phyloP scores from a whole-genome alignment of 2,113 vertebrate species.

The Zosterops pallidus region DNA sequence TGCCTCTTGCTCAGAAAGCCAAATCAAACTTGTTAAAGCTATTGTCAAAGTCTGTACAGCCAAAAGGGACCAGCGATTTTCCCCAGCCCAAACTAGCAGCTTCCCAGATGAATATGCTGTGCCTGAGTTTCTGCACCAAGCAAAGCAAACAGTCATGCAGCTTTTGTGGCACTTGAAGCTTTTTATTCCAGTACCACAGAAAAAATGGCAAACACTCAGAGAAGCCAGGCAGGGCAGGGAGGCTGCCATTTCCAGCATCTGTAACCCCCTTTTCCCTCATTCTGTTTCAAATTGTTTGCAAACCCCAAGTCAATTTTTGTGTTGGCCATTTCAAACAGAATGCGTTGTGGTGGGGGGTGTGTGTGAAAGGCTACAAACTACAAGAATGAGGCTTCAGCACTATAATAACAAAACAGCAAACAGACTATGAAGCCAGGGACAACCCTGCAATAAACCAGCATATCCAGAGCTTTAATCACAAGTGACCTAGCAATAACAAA shows the following conservation, averaged over 20 bases:
- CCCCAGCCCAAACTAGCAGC: not conserved
- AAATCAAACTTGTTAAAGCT: not conserved
- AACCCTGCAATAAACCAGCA: constrained; percentile 29
- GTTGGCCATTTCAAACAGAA: not conserved
- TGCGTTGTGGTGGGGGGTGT: not conserved
- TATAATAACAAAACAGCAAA: constrained; percentile 29
- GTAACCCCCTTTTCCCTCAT: not conserved
- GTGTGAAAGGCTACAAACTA: not conserved
- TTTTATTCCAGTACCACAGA: not conserved
- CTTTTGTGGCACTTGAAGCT: not conserved
- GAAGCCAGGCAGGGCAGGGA: not conserved
- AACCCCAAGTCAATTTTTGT: not conserved
- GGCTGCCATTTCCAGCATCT: not conserved
- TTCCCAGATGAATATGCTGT: constrained; percentile 21
- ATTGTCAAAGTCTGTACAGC: not conserved
- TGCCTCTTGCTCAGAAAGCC: not conserved
- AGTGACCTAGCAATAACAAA: constrained; percentile 54
- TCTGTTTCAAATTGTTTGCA: not conserved
- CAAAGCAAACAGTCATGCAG: constrained; percentile 14
- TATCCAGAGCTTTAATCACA: constrained; percentile 50
- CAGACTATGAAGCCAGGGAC: constrained; percentile 29
- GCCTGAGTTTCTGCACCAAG: constrained; percentile 23
- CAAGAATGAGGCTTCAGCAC: constrained; percentile 11
- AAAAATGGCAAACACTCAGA: constrained; percentile 7
- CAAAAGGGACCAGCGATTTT: constrained; percentile 5